Base-by-base conservation (phyloP, 2,113 vertebrate species). In the Leucopsar rothschildi region DNA sequence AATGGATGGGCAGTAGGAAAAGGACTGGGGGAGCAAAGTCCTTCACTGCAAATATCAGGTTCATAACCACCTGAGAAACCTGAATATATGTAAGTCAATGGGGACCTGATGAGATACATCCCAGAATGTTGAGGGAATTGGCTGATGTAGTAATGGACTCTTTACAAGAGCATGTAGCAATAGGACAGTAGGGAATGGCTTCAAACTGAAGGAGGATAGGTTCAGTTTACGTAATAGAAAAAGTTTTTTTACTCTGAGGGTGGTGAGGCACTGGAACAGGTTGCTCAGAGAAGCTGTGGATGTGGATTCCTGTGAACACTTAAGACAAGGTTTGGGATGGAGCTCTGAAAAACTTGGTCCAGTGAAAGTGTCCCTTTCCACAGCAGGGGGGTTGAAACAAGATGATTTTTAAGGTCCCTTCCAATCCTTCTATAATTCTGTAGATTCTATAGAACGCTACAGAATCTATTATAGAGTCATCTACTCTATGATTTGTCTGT, bases 61-160 rank as follows among this genome's bases (percentile, higher is more conserved):
- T 33, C 22, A 33, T 33, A 49, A 69, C 22, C 22, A 77, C 18
- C 33, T 23, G 45, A 77, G 64, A 52, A 53, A 69, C 8, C 15
- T 28, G 22, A 45, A 68, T 19, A 22, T 4, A 47, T 2, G 0
- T 28, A 15, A 20, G 29, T 37, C 18, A 33, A 23, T 5, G 9
- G 16, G 33, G 45, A 68, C 6, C 11, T 15, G 18, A 42, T n/a
- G 15, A 44, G 33, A 29, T 20, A 23, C 15, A 40, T 17, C 17
- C 29, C 35, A 64, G 21, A 49, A 25, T 18, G 66, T 35, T 12
- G 21, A 56, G 24, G 15, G 20, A 71, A 88, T 3, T 6, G 21
- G 16, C 25, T 49, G 21, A 35, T 71, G 20, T 6, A 63, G 24
- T 29, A 55, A n/a, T 7, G n/a, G 20, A 47, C n/a, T 25, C 42